Evolutionary conservation across 2,888 invertebrate species (phyloP).

Genomic region (Monoplex corrugatus): DNA sequence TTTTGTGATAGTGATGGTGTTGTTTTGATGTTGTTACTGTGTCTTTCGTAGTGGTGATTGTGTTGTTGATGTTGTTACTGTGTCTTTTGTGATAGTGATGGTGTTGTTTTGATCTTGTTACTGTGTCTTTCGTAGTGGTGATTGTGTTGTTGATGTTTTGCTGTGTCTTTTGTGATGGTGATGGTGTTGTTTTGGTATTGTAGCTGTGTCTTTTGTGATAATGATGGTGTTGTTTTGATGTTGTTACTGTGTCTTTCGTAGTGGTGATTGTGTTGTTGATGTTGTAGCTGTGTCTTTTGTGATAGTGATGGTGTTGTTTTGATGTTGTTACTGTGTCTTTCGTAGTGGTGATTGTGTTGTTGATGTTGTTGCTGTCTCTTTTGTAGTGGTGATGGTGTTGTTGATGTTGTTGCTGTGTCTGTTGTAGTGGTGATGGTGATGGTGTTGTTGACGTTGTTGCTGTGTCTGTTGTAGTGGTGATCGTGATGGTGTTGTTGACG

Average conservation of each 20-base stretch:
- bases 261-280: neutral
- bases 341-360: too few species aligned
- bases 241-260: neutral
- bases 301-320: too few species aligned
- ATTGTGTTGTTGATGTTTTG: neutral
- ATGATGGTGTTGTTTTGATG: neutral
- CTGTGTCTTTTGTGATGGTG: too few species aligned
- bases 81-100: too few species aligned
- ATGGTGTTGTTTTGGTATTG: too few species aligned
- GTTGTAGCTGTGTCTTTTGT: neutral
- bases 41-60: neutral
- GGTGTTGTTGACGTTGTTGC: neutral
- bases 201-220: neutral
- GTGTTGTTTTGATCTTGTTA: constrained; percentile 69
- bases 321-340: too few species aligned
- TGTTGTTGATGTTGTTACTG: too few species aligned
- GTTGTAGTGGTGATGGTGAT: too few species aligned
- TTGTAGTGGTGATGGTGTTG: neutral
- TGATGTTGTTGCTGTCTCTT: too few species aligned
- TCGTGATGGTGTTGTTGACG: neutral
- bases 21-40: neutral
- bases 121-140: neutral
- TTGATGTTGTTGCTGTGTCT: too few species aligned
- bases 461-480: neutral
- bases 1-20: neutral